Evolutionary conservation across 2,888 invertebrate species (phyloP), one percentile per base, ranked within the genome.

Genomic region (Sclerodermus sp.): DNA sequence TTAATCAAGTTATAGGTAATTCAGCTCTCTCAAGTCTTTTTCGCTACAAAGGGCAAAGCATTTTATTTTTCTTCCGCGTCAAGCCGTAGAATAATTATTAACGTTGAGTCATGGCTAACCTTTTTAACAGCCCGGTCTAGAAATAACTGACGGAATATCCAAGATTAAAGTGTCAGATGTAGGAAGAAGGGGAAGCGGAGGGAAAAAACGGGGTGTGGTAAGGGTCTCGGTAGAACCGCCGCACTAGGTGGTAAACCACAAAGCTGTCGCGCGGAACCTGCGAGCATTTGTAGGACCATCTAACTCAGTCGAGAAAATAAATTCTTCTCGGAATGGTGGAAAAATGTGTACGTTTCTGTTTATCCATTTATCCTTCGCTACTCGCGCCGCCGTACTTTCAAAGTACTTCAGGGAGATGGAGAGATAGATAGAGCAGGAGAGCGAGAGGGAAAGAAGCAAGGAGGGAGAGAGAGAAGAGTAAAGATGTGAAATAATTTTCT

Each of bases 11-110:
- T 44, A 39, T 52, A 36, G 52, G 57, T 53, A 51, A 52, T 57
- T 52, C 57, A 49, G n/a, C 42, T 47, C 57, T 18, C 45, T 17
- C 31, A 38, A 42, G 44, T 42, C 34, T 49, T 49, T 49, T 53
- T 17, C 36, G 38, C 41, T 10, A 41, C 43, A 46, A 31, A 16
- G 42, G 41, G 41, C 15, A 42, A 32, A 13, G 50, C 50, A 46
- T 47, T 58, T 53, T 51, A 57, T 53, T 57, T 56, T 46, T 51
- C 49, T 31, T 57, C 51, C 48, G 45, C 36, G 16, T 42, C 40
- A 16, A 36, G 42, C 48, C 45, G 50, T 42, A 49, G 58, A 59
- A 59, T 59, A 59, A 59, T 59, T 59, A 59, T 59, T 58, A 55
- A 53, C 58, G 51, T 43, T 40, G 49, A 45, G 43, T 48, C 58